These are phyloP conservation scores for Calidris pygmaea DNA, from an alignment of 2,113 vertebrate species.

Conservation along the genomic window DNA sequence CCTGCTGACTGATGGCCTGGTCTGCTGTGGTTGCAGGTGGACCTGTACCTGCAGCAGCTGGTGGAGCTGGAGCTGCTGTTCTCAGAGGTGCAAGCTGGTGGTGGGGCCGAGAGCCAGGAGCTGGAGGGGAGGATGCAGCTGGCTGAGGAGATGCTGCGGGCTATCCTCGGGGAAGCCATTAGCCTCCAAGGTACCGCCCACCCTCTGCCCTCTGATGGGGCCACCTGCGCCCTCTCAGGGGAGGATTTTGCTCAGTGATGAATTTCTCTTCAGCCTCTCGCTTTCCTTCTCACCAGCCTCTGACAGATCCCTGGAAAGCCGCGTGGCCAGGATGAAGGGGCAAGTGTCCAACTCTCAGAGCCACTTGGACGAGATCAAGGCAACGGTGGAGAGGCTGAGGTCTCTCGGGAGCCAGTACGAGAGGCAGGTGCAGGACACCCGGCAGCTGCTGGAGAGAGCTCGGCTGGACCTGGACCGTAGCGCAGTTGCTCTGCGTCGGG, in stretches of 20 bases:
- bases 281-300: constrained; percentile 60
- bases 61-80: constrained; percentile 76
- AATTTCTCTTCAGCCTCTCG: neutral
- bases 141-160: constrained; percentile 63
- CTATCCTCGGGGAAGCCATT: constrained; percentile 73
- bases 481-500: constrained; percentile 24
- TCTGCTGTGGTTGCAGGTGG: constrained; percentile 76
- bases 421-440: constrained; percentile 66
- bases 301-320: constrained; percentile 73
- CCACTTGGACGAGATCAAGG: constrained; percentile 70
- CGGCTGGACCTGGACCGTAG: constrained; percentile 73
- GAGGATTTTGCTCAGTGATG: neutral
- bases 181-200: constrained; percentile 69
- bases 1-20: neutral
- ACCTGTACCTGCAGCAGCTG: constrained; percentile 74
- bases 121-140: constrained; percentile 76
- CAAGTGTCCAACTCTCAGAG: constrained; percentile 59
- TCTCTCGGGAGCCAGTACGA: constrained; percentile 65
- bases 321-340: constrained; percentile 69
- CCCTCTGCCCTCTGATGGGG: neutral
- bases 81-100: neutral
- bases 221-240: neutral
- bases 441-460: constrained; percentile 71
- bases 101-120: constrained; percentile 1
- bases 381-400: neutral